Conservation (phyloP, 1,140 invertebrate genomes). For the Anastrepha obliqua region DNA sequence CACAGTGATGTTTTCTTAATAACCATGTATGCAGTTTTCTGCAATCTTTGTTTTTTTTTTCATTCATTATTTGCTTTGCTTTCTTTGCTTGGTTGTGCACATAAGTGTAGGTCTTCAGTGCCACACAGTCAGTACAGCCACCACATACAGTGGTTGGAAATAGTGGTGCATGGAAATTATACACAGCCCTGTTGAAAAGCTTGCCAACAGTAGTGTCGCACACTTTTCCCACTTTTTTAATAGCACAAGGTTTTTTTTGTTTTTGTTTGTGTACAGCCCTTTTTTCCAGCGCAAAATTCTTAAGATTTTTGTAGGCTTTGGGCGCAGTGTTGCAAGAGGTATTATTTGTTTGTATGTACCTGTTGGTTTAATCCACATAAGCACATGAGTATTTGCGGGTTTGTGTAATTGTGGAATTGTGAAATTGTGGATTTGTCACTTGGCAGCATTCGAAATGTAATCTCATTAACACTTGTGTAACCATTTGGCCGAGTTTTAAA, state of each 20-base stretch:
- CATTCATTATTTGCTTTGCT: not conserved
- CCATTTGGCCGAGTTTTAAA: not conserved
- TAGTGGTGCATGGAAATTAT: not conserved
- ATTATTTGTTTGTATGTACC: not conserved
- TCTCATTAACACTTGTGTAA: constrained; percentile 40
- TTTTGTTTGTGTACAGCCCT: not conserved
- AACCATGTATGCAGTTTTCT: constrained; percentile 17
- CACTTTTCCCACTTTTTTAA: not conserved
- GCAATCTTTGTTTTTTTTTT: not conserved
- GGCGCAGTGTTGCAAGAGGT: not conserved
- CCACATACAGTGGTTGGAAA: no score
- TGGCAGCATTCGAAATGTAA: constrained; percentile 17
- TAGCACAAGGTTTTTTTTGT: not conserved
- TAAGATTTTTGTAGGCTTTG: not conserved
- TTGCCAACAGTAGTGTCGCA: not conserved
- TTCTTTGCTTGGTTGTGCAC: not conserved
- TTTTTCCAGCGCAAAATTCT: not conserved
- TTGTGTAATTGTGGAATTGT: not conserved
- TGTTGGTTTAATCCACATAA: not conserved
- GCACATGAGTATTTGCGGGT: not conserved
- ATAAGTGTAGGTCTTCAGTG: no score
- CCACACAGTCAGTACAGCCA: no score
- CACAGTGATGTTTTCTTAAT: constrained; percentile 24
- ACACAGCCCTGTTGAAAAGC: not conserved
- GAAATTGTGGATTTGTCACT: not conserved